Evolutionary conservation across 2,888 invertebrate species (phyloP), one percentile per base, ranked within the genome.

Genomic region (Mesorhabditis sp.): DNA sequence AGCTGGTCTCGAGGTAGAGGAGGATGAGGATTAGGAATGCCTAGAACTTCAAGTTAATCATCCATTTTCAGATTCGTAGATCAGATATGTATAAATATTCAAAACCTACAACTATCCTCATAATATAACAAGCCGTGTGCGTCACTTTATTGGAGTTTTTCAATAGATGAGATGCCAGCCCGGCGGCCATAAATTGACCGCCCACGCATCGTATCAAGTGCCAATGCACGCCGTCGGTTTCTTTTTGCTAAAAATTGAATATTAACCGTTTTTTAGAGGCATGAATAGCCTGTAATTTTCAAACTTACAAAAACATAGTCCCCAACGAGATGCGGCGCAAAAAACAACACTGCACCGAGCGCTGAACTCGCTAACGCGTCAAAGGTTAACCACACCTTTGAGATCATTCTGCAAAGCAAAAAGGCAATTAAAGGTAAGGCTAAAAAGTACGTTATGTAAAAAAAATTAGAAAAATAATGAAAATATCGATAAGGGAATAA

Each of bases 221-320:
- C 85, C 85, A 85, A 67, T 85, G 85, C 10, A 85, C 82, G 6
- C 85, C 85, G 73, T 85, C 85, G 2, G 83, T 82, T 44, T 70
- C 69, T 68, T 66, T 71, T 68, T 78, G 76, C 82, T 83, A 65
- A 63, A 79, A 75, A 4, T 7, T 13, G 13, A 58, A 28, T 4
- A 13, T 42, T 43, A 66, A 44, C 43, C 4, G 13, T 3, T 65
- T 69, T 45, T n/a, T n/a, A n/a, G n/a, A n/a, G n/a, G n/a, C n/a
- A n/a, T n/a, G n/a, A n/a, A n/a, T n/a, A n/a, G n/a, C n/a, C n/a
- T n/a, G n/a, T n/a, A n/a, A n/a, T n/a, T n/a, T n/a, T 50, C 7
- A 50, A 50, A 50, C 58, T 13, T 2, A 50, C 58, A 50, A 50
- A 50, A n/a, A 50, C n/a, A n/a, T 13, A 50, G 2, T 50, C n/a